Evolutionary conservation across 2,888 invertebrate species (phyloP).

Genomic region (Leptopilina myrica): DNA sequence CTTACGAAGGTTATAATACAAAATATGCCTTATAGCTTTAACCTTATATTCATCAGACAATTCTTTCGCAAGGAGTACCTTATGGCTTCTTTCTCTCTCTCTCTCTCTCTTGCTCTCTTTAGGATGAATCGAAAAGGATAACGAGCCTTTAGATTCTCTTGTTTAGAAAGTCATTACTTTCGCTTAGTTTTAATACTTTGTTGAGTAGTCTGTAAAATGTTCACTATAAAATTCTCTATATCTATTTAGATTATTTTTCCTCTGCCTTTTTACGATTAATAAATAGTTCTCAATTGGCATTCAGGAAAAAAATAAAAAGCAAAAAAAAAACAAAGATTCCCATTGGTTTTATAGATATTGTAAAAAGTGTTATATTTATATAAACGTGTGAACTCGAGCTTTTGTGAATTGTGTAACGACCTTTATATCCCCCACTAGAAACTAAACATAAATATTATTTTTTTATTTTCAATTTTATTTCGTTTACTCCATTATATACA

Average conservation of each 20-base stretch:
- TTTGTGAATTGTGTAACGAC: no score
- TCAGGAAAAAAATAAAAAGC: no score
- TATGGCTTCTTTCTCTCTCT: conserved; percentile 8
- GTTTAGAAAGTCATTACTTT: conserved; percentile 31
- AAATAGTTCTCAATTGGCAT: neutral
- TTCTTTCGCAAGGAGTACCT: neutral
- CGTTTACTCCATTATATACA: no score
- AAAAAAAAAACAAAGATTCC: no score
- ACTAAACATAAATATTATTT: no score
- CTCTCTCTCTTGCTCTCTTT: neutral
- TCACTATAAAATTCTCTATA: neutral
- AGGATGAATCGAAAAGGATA: conserved; percentile 4
- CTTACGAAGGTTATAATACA: conserved; percentile 1
- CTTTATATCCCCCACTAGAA: no score
- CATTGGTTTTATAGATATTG: no score
- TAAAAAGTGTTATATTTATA: no score
- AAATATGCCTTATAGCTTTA: neutral
- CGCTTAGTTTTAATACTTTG: conserved; percentile 1
- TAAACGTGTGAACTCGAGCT: no score
- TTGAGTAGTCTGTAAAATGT: conserved; percentile 18
- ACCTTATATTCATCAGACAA: neutral
- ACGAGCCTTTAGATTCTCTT: conserved; percentile 19
- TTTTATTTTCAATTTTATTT: no score
- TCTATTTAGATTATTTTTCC: neutral
- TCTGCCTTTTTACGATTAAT: neutral